Evolutionary conservation across 1,140 invertebrate genomes (phyloP).

Genomic region (Eriosoma lanigerum): DNA sequence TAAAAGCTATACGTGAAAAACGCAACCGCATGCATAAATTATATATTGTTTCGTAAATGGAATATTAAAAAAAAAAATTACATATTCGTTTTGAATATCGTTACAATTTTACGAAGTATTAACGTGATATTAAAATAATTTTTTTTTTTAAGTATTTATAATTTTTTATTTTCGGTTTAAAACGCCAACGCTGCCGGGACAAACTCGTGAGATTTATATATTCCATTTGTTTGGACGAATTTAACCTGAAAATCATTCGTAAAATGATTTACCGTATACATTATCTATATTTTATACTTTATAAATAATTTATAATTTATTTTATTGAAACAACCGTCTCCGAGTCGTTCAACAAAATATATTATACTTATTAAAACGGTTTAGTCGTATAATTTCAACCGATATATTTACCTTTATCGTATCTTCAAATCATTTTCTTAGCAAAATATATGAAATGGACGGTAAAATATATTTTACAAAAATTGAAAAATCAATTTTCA

Average conservation of each 20-base stretch:
- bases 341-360: no score
- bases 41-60: no score
- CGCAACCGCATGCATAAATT: no score
- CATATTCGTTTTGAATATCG: no score
- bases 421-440: not conserved
- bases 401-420: not conserved
- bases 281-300: not conserved
- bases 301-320: not conserved
- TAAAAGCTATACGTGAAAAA: no score
- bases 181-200: not conserved
- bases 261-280: not conserved
- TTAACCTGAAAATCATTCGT: not conserved
- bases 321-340: not conserved
- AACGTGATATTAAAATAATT: no score
- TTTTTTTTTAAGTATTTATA: no score
- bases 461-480: no score
- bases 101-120: no score
- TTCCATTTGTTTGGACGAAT: not conserved
- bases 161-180: not conserved
- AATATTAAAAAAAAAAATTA: no score
- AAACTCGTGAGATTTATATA: not conserved
- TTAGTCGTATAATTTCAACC: not conserved
- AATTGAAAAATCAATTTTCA: no score
- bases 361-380: not conserved
- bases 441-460: no score